phyloP scores from a whole-genome alignment of 2,888 invertebrate species.

The Gisinianus flammeolus region DNA sequence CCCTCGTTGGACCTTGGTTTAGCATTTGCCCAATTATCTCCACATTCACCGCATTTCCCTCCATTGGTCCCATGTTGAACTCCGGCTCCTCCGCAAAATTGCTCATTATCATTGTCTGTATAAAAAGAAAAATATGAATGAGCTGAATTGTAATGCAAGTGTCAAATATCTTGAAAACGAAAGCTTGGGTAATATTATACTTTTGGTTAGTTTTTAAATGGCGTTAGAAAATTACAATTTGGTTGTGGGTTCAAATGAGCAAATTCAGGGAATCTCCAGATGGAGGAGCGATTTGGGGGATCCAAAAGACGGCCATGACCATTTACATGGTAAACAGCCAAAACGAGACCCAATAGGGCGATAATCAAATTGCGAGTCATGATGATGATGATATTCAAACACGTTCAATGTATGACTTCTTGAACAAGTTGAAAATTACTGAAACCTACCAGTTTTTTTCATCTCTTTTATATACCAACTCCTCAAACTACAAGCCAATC shows the following conservation, averaged over 20 bases:
- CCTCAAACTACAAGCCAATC: too few relatives aligned
- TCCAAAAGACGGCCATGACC: constrained; percentile 47
- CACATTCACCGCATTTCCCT: constrained; percentile 88
- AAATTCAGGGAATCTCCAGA: constrained; percentile 49
- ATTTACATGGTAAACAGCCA: constrained; percentile 22
- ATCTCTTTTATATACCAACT: too few relatives aligned
- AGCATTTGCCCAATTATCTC: constrained; percentile 66
- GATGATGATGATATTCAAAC: not conserved
- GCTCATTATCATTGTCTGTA: constrained; percentile 46
- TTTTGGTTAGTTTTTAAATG: too few relatives aligned
- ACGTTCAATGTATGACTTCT: not conserved
- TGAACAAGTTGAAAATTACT: not conserved
- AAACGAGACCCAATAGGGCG: constrained; percentile 8
- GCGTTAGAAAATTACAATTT: constrained; percentile 39
- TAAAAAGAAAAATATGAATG: too few relatives aligned
- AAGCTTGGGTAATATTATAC: too few relatives aligned
- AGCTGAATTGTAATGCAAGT: too few relatives aligned
- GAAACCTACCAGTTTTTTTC: too few relatives aligned
- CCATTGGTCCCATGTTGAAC: constrained; percentile 50
- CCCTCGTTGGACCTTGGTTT: constrained; percentile 74
- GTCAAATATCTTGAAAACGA: too few relatives aligned
- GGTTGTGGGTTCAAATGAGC: constrained; percentile 37
- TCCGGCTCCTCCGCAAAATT: constrained; percentile 46
- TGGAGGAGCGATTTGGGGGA: constrained; percentile 42
- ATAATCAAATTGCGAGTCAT: not conserved